Evolutionary conservation across 2,888 invertebrate genomes (phyloP).

Genomic region (Sinotaia quadrata): DNA sequence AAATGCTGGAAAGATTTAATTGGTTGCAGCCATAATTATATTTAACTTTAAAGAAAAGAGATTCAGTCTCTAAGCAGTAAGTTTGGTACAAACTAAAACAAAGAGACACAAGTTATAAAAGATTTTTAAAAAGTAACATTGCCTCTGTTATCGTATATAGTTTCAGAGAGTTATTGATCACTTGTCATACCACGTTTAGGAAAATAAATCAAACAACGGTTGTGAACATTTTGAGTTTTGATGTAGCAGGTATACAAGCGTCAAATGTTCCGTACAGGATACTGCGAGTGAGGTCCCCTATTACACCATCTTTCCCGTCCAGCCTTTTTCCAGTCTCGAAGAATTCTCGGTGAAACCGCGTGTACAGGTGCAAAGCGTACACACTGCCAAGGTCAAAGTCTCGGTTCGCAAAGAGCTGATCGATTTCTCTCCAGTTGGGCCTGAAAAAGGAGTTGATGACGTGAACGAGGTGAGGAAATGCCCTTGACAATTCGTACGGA

Average conservation of each 20-base stretch:
- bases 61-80: too few relatives aligned
- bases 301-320: neutral
- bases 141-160: too few relatives aligned
- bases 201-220: too few relatives aligned
- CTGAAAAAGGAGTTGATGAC: conserved; percentile 17
- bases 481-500: conserved; percentile 42
- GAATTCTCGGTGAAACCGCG: neutral
- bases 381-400: neutral
- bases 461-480: conserved; percentile 37
- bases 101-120: too few relatives aligned
- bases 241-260: neutral
- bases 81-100: too few relatives aligned
- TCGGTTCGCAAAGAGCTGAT: neutral
- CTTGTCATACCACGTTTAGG: too few relatives aligned
- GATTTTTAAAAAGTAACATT: too few relatives aligned
- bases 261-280: neutral
- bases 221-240: too few relatives aligned
- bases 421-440: conserved; percentile 21
- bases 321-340: neutral
- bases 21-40: too few relatives aligned
- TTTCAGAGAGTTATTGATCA: too few relatives aligned
- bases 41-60: too few relatives aligned
- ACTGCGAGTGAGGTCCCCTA: conserved; percentile 6
- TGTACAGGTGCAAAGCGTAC: conserved; percentile 13
- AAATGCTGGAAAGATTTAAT: too few relatives aligned